phyloP scores from a whole-genome alignment of 2,888 invertebrate genomes.

The Antitype chi region DNA sequence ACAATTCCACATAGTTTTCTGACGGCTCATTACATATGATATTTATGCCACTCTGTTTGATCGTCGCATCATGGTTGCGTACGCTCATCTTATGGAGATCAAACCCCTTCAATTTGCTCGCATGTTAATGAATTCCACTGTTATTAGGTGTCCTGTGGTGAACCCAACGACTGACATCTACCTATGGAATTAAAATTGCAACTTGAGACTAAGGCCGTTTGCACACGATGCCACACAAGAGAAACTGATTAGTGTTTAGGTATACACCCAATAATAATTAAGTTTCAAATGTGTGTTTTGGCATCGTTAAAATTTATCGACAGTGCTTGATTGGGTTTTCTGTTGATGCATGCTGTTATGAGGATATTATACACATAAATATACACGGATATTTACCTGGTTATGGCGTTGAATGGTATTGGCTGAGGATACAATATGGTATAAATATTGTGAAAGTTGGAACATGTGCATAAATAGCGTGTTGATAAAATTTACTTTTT shows the following conservation, averaged over 20 bases:
- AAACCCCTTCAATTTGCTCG: slow-evolving; percentile 66
- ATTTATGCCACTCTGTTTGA: slow-evolving; percentile 57
- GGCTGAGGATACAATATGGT: slow-evolving; percentile 21
- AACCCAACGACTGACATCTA: slow-evolving; percentile 50
- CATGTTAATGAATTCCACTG: slow-evolving; percentile 67
- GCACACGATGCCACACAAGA: slow-evolving; percentile 54
- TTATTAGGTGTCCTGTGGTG: slow-evolving; percentile 68
- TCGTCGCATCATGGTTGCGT: slow-evolving; percentile 49
- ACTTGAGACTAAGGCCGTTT: slow-evolving; percentile 71
- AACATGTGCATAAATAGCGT: slow-evolving; percentile 11
- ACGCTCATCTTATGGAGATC: slow-evolving; percentile 61
- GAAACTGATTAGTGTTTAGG: slow-evolving; percentile 48
- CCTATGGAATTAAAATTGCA: slow-evolving; percentile 78
- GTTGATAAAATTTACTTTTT: slow-evolving; percentile 51
- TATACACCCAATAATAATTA: slow-evolving; percentile 38
- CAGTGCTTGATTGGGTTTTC: slow-evolving; percentile 49
- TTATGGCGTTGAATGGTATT: slow-evolving; percentile 23
- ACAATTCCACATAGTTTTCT: slow-evolving; percentile 28
- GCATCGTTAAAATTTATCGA: slow-evolving; percentile 43
- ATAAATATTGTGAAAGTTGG: slow-evolving; percentile 36
- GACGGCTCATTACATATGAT: slow-evolving; percentile 51
- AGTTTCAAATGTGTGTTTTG: slow-evolving; percentile 41
- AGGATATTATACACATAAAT: slow-evolving; percentile 30
- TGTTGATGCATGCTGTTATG: slow-evolving; percentile 46
- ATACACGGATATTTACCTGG: slow-evolving; percentile 29